A percentile compares a stretch with the other conserved stretches of the same genome.
These are phyloP conservation scores for Bothrops jararaca DNA, from an alignment of 2,113 vertebrate genomes.

Conservation along the genomic window DNA sequence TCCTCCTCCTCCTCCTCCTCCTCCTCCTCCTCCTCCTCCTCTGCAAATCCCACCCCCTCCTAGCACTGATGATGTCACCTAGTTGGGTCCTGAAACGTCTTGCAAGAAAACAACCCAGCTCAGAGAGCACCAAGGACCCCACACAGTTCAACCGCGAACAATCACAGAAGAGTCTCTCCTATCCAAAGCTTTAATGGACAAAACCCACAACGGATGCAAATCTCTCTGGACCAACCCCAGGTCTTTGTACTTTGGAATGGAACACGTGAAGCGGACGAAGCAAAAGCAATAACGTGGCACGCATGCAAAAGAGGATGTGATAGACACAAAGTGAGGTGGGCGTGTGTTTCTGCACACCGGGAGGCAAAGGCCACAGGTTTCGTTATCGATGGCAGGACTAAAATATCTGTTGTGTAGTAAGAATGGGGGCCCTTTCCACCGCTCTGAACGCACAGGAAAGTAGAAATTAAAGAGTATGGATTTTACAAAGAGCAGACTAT, in stretches of 20 bases:
- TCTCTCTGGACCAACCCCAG: neutral
- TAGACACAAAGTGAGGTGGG: neutral
- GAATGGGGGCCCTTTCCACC: neutral
- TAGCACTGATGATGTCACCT: too few species aligned
- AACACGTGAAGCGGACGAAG: neutral
- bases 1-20: too few species aligned
- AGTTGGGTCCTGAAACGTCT: neutral
- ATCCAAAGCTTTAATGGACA: too few species aligned
- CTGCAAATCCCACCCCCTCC: too few species aligned
- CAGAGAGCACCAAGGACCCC: neutral
- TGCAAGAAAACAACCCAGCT: neutral
- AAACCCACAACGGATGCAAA: too few species aligned
- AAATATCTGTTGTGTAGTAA: rapidly evolving
- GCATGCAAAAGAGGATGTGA: neutral
- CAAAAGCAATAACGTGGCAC: rapidly evolving
- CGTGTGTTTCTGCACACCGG: too few species aligned
- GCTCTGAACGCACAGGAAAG: neutral
- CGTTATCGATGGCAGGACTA: neutral
- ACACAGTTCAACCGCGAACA: too few species aligned
- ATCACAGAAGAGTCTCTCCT: too few species aligned
- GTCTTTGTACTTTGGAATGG: neutral
- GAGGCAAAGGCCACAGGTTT: neutral
- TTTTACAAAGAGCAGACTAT: too few species aligned
- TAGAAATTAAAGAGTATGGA: too few species aligned
- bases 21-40: too few species aligned